Base-by-base conservation (phyloP, 2,113 vertebrate species). In the Salminus brasiliensis region DNA sequence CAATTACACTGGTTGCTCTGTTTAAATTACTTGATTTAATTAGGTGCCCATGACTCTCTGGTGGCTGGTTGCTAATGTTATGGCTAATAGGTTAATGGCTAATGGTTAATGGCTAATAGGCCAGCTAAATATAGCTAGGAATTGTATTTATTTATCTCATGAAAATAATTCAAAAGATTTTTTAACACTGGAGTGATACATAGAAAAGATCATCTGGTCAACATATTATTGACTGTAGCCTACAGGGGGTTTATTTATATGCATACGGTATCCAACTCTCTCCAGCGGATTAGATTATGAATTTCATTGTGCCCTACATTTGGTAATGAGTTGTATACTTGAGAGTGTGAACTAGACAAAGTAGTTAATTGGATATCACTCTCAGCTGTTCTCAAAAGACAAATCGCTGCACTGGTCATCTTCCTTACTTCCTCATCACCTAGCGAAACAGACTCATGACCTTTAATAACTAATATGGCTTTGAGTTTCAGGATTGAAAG, bases 71-170 rank as follows among this genome's bases (percentile, higher is more conserved):
- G n/a, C n/a, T n/a, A n/a, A n/a, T n/a, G n/a, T n/a, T n/a, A n/a
- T n/a, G n/a, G n/a, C n/a, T n/a, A n/a, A n/a, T n/a, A n/a, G n/a
- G n/a, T n/a, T n/a, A n/a, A n/a, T n/a, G n/a, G n/a, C n/a, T n/a
- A n/a, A n/a, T n/a, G n/a, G n/a, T n/a, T n/a, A n/a, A n/a, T n/a
- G n/a, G n/a, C n/a, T n/a, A n/a, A n/a, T n/a, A n/a, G n/a, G n/a
- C n/a, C n/a, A 52, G 72, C 45, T 45, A 8, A 66, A 66, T 75
- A 75, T 76, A 52, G 45, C 65, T 76, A 30, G 49, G n/a, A 76
- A 63, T 32, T 32, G 39, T 65, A 36, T 65, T 66, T 49, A 49
- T 75, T 36, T 49, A 62, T 65, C 43, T 21, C 36, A 13, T 62
- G 55, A 45, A 55, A 76, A 8, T 21, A 63, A 63, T 62, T 16